Percentiles rank a stretch among this genome's conserved stretches.
phyloP scores from a whole-genome alignment of 2,888 invertebrate species.

The Glomeris marginata region DNA sequence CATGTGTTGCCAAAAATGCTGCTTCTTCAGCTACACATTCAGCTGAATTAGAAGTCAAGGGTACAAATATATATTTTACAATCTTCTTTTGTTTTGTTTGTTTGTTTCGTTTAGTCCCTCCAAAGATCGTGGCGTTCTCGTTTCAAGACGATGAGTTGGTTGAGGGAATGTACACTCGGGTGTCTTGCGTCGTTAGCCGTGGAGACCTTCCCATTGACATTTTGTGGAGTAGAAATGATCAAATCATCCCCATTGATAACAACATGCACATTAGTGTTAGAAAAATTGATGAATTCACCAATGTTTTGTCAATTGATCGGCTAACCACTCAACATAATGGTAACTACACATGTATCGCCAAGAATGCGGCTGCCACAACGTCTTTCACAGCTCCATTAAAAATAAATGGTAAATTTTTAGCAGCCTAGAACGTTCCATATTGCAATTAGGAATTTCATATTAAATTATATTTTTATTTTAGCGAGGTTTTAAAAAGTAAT shows the following conservation, averaged over 20 bases:
- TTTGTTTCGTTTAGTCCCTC: slow-evolving; percentile 24
- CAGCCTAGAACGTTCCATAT: no score
- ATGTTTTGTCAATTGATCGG: slow-evolving; percentile 25
- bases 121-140: slow-evolving; percentile 28
- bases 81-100: not conserved
- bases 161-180: slow-evolving; percentile 28
- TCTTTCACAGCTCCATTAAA: slow-evolving; percentile 24
- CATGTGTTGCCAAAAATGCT: slow-evolving; percentile 3
- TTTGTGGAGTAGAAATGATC: slow-evolving; percentile 30
- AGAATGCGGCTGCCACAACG: slow-evolving; percentile 24
- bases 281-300: slow-evolving; percentile 20
- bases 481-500: no score
- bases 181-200: slow-evolving; percentile 30
- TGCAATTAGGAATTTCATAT: no score
- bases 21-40: slow-evolving; percentile 3
- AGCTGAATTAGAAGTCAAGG: slow-evolving; percentile 1
- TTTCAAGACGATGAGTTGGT: slow-evolving; percentile 20
- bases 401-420: slow-evolving; percentile 24
- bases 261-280: slow-evolving; percentile 21
- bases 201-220: slow-evolving; percentile 32
- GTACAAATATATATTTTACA: not conserved
- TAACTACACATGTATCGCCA: slow-evolving; percentile 28
- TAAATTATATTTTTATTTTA: no score
- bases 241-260: slow-evolving; percentile 19
- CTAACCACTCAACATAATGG: slow-evolving; percentile 26